phyloP scores from a whole-genome alignment of 1,140 invertebrate species.

The Atta cephalotes region DNA sequence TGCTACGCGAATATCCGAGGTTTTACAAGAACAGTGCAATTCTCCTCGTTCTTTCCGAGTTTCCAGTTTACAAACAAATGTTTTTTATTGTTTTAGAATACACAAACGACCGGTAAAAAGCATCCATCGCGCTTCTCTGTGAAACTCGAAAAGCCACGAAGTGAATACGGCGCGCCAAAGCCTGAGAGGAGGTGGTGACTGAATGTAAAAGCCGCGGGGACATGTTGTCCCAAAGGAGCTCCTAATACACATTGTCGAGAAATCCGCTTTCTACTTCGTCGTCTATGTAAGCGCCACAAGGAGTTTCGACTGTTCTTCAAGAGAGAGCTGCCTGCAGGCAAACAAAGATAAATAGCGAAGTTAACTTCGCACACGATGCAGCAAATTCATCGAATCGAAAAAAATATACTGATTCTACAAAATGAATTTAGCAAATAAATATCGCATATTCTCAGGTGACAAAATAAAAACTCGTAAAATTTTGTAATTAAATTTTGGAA shows the following conservation, averaged over 20 bases:
- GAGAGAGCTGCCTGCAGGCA: not conserved
- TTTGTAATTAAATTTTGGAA: not conserved
- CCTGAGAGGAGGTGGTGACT: not conserved
- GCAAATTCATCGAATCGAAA: not conserved
- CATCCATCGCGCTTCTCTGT: conserved; percentile 5
- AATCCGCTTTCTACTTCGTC: conserved; percentile 17
- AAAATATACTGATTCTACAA: not conserved
- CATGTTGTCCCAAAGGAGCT: conserved; percentile 2
- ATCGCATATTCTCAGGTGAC: not conserved
- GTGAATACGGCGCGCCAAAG: not conserved
- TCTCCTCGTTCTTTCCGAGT: conserved; percentile 9
- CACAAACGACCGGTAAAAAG: not conserved
- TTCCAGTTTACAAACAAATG: conserved; percentile 34
- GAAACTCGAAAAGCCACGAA: conserved; percentile 29
- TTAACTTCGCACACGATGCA: not conserved
- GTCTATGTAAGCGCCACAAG: not conserved
- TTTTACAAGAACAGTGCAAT: not conserved
- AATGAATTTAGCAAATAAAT: conserved; percentile 12
- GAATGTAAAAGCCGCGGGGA: conserved; percentile 24
- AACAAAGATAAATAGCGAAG: conserved; percentile 9
- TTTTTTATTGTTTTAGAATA: conserved; percentile 29
- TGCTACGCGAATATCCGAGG: not conserved
- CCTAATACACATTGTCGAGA: conserved; percentile 11
- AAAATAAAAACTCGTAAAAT: conserved; percentile 29
- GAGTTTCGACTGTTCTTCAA: not conserved